A percentile compares a stretch with the other conserved stretches of the same genome.
Conservation (phyloP, 2,113 vertebrate species). For the Otolemur garnettii region DNA sequence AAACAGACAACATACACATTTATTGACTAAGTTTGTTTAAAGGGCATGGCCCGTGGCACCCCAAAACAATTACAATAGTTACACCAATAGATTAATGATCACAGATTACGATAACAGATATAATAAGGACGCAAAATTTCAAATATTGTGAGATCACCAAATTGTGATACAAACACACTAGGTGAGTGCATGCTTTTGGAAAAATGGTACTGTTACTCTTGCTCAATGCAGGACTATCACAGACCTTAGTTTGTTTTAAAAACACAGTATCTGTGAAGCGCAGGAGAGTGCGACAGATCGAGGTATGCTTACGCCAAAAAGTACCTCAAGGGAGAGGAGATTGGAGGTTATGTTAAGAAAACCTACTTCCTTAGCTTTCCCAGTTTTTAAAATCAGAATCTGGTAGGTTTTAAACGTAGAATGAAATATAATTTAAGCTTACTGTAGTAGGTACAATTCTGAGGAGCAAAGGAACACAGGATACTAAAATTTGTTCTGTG, state of each 20-base stretch:
- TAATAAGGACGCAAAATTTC: not conserved
- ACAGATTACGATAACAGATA: not conserved
- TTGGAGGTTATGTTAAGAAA: not conserved
- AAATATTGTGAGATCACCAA: not conserved
- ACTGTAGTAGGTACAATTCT: not conserved
- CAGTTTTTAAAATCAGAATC: constrained; percentile 10
- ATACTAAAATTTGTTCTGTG: not conserved
- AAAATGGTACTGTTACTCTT: not conserved
- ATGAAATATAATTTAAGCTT: constrained; percentile 26
- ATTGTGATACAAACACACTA: not conserved
- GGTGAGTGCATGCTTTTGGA: not conserved
- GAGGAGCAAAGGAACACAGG: not conserved
- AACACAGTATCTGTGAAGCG: not conserved
- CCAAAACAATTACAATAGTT: not conserved
- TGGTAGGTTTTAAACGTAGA: not conserved
- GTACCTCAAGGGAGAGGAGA: not conserved
- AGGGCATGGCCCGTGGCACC: not conserved
- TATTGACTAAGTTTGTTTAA: not conserved
- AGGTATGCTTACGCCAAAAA: not conserved
- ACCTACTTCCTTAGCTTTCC: not conserved
- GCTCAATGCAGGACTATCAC: not conserved
- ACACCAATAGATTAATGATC: not conserved
- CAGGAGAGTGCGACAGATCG: not conserved
- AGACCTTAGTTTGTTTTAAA: not conserved
- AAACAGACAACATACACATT: not conserved